phyloP scores from a whole-genome alignment of 2,797 vertebrate genomes.

The Pterois miles region DNA sequence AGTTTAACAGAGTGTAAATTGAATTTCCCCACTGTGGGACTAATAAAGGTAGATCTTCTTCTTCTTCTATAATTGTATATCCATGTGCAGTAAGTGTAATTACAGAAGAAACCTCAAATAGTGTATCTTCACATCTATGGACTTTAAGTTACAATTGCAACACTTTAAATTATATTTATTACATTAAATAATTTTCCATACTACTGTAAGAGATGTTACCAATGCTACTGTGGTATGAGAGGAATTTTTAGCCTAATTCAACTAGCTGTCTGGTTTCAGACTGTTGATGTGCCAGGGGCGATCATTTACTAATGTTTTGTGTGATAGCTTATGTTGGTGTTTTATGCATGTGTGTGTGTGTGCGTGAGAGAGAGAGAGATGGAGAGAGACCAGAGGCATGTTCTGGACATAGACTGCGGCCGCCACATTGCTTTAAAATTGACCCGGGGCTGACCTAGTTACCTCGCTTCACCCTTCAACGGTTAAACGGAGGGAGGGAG shows the following conservation, averaged over 20 bases:
- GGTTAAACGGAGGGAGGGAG: conserved; percentile 48
- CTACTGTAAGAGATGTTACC: conserved; percentile 20
- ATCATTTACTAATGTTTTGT: conserved; percentile 75
- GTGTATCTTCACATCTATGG: not conserved
- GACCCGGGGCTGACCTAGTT: conserved; percentile 81
- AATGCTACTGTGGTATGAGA: not conserved
- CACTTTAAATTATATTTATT: not conserved
- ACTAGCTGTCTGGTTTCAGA: conserved; percentile 58
- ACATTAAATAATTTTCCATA: not conserved
- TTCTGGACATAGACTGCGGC: conserved; percentile 76
- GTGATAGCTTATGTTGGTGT: conserved; percentile 63
- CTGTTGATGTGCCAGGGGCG: conserved; percentile 53
- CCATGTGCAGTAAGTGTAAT: not conserved
- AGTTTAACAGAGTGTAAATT: no score
- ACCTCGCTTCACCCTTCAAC: conserved; percentile 76
- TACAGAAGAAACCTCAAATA: conserved; percentile 1
- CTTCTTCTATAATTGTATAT: not conserved
- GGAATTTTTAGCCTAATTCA: conserved; percentile 45
- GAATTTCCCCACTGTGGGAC: no score
- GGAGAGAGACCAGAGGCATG: conserved; percentile 60
- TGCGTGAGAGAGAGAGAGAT: conserved; percentile 10
- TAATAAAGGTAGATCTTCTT: no score
- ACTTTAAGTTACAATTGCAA: not conserved
- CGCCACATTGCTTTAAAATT: conserved; percentile 75
- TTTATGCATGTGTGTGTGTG: conserved; percentile 35